These are phyloP conservation scores for Semaprochilodus insignis DNA, from an alignment of 2,797 vertebrate genomes.

Conservation along the genomic window DNA sequence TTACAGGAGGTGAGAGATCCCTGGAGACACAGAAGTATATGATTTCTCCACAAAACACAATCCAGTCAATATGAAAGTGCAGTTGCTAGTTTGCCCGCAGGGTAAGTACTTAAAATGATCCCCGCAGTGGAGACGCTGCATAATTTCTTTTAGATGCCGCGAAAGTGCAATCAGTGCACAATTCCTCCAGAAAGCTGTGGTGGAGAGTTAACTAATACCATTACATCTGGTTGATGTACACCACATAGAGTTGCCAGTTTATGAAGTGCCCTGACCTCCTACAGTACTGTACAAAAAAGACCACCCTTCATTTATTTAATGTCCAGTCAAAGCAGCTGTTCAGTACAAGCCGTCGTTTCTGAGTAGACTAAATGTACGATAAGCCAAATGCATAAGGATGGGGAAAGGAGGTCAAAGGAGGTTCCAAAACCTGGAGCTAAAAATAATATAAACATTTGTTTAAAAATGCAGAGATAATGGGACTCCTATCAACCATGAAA, in stretches of 20 bases:
- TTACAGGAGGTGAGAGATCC: constrained; percentile 34
- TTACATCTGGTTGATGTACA: not conserved
- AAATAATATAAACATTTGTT: too few species aligned
- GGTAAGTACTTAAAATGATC: constrained; percentile 39
- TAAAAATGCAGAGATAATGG: too few species aligned
- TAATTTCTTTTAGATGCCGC: constrained; percentile 10
- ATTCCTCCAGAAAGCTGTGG: not conserved
- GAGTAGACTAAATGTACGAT: too few species aligned
- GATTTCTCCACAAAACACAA: constrained; percentile 44
- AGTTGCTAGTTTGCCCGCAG: constrained; percentile 38
- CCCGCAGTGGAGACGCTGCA: constrained; percentile 6
- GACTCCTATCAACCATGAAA: too few species aligned
- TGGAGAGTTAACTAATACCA: not conserved
- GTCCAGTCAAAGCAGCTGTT: too few species aligned
- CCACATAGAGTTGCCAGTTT: not conserved
- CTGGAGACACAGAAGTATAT: constrained; percentile 36
- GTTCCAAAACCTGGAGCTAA: too few species aligned
- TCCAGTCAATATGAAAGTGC: constrained; percentile 39
- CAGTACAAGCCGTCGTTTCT: too few species aligned
- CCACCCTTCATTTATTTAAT: too few species aligned
- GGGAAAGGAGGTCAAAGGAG: too few species aligned
- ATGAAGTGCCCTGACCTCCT: not conserved
- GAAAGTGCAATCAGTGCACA: constrained; percentile 9
- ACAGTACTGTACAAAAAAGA: not conserved
- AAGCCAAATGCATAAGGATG: too few species aligned